phyloP scores from a whole-genome alignment of 2,888 invertebrate genomes.

The Drosophila meridionalis region DNA sequence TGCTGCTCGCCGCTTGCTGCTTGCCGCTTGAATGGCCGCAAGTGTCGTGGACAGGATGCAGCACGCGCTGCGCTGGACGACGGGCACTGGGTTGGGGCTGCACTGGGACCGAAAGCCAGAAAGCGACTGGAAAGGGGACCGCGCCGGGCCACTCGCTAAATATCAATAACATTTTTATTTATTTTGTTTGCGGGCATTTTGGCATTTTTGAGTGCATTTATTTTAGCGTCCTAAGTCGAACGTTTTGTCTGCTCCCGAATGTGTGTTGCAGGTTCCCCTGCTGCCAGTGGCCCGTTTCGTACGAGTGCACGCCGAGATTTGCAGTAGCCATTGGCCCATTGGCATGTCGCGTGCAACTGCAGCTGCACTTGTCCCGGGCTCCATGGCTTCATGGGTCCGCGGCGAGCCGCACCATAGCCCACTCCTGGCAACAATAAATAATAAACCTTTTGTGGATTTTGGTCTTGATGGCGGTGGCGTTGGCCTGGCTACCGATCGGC shows the following conservation, averaged over 20 bases:
- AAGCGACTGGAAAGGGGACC: slow-evolving; percentile 9
- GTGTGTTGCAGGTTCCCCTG: neutral
- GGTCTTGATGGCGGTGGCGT: slow-evolving; percentile 72
- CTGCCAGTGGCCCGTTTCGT: slow-evolving; percentile 59
- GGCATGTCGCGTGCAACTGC: slow-evolving; percentile 69
- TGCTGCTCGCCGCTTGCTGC: slow-evolving; percentile 11
- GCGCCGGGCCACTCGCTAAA: slow-evolving; percentile 64
- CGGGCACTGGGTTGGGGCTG: slow-evolving; percentile 1
- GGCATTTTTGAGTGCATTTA: slow-evolving; percentile 80
- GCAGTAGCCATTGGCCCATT: slow-evolving; percentile 56
- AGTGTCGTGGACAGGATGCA: slow-evolving; percentile 69
- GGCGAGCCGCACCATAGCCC: slow-evolving; percentile 7
- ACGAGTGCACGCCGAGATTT: slow-evolving; percentile 76
- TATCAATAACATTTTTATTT: slow-evolving; percentile 80
- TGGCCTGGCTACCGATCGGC: slow-evolving; percentile 73
- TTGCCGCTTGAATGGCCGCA: slow-evolving; percentile 64
- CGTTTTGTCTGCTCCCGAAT: slow-evolving; percentile 63
- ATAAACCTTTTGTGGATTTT: slow-evolving; percentile 80
- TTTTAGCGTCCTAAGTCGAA: slow-evolving; percentile 75
- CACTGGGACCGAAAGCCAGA: neutral
- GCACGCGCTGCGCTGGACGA: slow-evolving; percentile 58
- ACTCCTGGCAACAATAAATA: slow-evolving; percentile 77
- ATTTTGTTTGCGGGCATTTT: slow-evolving; percentile 80
- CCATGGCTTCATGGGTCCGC: slow-evolving; percentile 4
- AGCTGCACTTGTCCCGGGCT: slow-evolving; percentile 55